A percentile compares a stretch with the other conserved stretches of the same genome.
phyloP scores from a whole-genome alignment of 2,888 invertebrate species.

The Caenorhabditis parvicauda region DNA sequence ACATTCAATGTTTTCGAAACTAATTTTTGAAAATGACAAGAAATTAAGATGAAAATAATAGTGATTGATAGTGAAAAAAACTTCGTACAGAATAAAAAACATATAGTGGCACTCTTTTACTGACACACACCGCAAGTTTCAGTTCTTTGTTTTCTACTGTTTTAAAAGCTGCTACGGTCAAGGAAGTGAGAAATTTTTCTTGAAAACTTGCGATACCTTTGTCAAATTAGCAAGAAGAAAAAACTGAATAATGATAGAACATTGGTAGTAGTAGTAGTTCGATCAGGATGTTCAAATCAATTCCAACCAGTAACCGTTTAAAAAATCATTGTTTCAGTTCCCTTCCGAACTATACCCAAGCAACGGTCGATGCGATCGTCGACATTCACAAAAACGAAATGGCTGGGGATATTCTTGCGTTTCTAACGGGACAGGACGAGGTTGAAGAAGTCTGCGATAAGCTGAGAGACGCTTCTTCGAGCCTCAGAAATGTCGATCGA shows the following conservation, averaged over 20 bases:
- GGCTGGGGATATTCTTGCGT: slow-evolving; percentile 79
- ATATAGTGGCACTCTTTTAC: too few species aligned
- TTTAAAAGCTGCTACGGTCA: background rate
- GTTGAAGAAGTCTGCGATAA: slow-evolving; percentile 54
- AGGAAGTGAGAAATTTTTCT: background rate
- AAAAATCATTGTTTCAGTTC: slow-evolving; percentile 34
- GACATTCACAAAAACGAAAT: slow-evolving; percentile 78
- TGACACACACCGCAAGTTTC: too few species aligned
- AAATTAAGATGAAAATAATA: too few species aligned
- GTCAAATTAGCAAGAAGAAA: too few species aligned
- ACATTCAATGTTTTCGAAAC: too few species aligned
- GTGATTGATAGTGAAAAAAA: too few species aligned
- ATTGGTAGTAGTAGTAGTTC: too few species aligned
- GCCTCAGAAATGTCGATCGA: slow-evolving; percentile 46
- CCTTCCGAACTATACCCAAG: slow-evolving; percentile 54
- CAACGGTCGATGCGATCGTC: slow-evolving; percentile 78
- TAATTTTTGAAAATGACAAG: too few species aligned
- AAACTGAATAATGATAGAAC: too few species aligned
- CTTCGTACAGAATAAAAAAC: too few species aligned
- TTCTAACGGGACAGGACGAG: slow-evolving; percentile 67
- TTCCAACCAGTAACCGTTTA: too few species aligned
- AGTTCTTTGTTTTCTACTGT: background rate
- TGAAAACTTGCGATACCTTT: background rate
- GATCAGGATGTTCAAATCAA: too few species aligned
- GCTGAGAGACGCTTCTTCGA: slow-evolving; percentile 42